A percentile compares a stretch with the other conserved stretches of the same genome.
These are phyloP conservation scores for Drosophila rufa DNA, from an alignment of 1,140 invertebrate species.

Conservation along the genomic window DNA sequence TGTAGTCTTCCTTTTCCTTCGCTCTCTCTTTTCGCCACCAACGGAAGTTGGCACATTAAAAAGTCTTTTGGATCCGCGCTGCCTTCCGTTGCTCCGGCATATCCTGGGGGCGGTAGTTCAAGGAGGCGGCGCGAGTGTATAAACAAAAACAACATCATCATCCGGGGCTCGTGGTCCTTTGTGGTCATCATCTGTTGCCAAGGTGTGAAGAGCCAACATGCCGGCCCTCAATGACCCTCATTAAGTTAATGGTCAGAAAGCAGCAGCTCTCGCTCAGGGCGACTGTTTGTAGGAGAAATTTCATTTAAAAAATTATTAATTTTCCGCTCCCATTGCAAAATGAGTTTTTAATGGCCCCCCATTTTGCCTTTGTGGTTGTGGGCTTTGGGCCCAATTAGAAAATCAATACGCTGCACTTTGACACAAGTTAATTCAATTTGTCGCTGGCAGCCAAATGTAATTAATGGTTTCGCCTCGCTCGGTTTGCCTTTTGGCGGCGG, in stretches of 20 bases:
- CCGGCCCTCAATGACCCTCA: slow-evolving; percentile 74
- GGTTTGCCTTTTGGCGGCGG: slow-evolving; percentile 42
- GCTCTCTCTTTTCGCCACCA: slow-evolving; percentile 16
- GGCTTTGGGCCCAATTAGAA: slow-evolving; percentile 66
- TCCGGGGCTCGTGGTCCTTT: slow-evolving; percentile 23
- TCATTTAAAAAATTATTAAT: slow-evolving; percentile 68
- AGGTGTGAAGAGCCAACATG: slow-evolving; percentile 73
- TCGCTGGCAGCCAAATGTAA: slow-evolving; percentile 56
- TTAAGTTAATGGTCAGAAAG: slow-evolving; percentile 73
- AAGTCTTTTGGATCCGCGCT: slow-evolving; percentile 43
- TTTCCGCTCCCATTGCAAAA: slow-evolving; percentile 59
- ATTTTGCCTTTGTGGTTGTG: slow-evolving; percentile 31
- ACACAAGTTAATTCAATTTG: slow-evolving; percentile 78
- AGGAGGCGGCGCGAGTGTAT: slow-evolving; percentile 21
- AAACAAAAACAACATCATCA: slow-evolving; percentile 61
- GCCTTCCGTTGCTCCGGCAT: slow-evolving; percentile 18
- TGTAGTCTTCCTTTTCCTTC: slow-evolving; percentile 16
- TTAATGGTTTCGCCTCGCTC: slow-evolving; percentile 54
- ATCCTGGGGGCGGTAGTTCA: slow-evolving; percentile 37
- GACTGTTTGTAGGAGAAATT: slow-evolving; percentile 59
- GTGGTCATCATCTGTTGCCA: slow-evolving; percentile 50
- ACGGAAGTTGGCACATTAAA: slow-evolving; percentile 74
- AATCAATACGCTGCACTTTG: slow-evolving; percentile 78
- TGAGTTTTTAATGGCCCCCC: slow-evolving; percentile 52
- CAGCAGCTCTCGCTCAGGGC: background rate